phyloP scores from a whole-genome alignment of 1,140 invertebrate genomes.

The Saccostrea glomerata region DNA sequence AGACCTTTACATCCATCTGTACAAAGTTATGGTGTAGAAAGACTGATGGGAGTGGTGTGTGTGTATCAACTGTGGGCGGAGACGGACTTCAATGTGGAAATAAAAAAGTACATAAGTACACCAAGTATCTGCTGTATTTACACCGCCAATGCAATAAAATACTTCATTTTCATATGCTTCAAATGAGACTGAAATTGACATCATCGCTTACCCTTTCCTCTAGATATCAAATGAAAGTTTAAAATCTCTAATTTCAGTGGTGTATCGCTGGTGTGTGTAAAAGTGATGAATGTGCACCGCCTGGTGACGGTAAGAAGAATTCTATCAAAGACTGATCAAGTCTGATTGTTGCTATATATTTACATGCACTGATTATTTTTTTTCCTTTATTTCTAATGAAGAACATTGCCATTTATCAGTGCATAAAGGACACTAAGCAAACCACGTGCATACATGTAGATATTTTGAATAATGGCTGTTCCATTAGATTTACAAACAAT shows the following conservation, averaged over 20 bases:
- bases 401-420: no score
- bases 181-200: not conserved
- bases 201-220: not conserved
- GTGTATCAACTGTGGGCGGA: not conserved
- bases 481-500: no score
- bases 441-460: no score
- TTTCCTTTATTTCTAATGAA: no score
- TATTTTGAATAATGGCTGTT: no score
- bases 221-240: not conserved
- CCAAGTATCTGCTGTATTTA: no score
- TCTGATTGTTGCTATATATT: no score
- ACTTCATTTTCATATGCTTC: not conserved
- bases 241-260: not conserved
- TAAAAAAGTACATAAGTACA: not conserved
- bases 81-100: conserved; percentile 13
- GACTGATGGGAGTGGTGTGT: not conserved
- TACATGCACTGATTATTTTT: no score
- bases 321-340: not conserved
- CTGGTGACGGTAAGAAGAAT: not conserved
- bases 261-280: not conserved
- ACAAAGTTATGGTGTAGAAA: not conserved
- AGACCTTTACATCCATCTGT: not conserved
- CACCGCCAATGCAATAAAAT: no score
- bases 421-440: no score
- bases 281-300: not conserved